Evolutionary conservation across 2,113 vertebrate genomes (phyloP), one percentile per base, ranked within the genome.

Genomic region (Embiotoca jacksoni): DNA sequence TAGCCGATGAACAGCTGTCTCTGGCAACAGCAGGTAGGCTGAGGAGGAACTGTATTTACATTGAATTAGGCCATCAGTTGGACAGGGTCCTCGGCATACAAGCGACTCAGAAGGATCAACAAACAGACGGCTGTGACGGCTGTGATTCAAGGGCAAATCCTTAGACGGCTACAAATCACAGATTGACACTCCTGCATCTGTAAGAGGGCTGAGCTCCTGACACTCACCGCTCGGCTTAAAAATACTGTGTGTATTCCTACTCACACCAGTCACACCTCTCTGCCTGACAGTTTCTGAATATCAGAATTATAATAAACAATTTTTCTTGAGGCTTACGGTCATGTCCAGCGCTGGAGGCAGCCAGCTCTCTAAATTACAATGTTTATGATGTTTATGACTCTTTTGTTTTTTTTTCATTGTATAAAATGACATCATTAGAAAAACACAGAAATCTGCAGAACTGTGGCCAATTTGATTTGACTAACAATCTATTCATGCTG

Each of bases 141-240:
- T 46, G 35, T 75, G 84, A 87, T 89, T 92, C 81, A 88, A 89
- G 88, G 90, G 70, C 80, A 88, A 87, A 86, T 80, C 81, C 75
- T 83, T 57, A 67, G 81, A 90, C 71, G 76, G 73, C 78, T 56
- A 86, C 72, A 83, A 80, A 92, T 86, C 81, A 85, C 62, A 74
- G 61, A 84, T 13, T 82, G 73, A 85, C 83, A 83, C 78, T 53
- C 14, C 60, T 57, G 72, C 65, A 79, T 84, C 71, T 81, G 67
- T 62, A 56, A 72, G 71, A 74, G 58, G 44, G 55, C 73, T 82
- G 63, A 86, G 59, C 66, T 63, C 58, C 75, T 64, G 56, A 80
- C 78, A 80, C 57, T 67, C 57, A 65, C 31, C 31, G 1, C 13
- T 55, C 41, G 16, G 54, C 15, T 63, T 73, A 50, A 69, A 74